phyloP scores from a whole-genome alignment of 2,888 invertebrate genomes.

The Fissipunctia ypsillon region DNA sequence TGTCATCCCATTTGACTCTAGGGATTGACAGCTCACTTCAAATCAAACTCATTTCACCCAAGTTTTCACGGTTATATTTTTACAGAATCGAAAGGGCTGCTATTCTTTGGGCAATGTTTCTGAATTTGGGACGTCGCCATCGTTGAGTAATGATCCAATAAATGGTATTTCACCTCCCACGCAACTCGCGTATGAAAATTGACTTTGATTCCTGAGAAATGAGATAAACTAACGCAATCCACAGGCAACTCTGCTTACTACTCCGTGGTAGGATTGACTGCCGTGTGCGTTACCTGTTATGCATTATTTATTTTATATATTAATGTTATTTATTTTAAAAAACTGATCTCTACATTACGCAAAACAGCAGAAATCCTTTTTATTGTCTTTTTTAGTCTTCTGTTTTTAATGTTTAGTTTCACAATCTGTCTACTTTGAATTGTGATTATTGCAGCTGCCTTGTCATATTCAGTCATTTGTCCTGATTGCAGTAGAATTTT shows the following conservation, averaged over 20 bases:
- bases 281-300: slow-evolving; percentile 9
- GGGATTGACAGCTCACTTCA: not conserved
- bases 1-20: not conserved
- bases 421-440: slow-evolving; percentile 28
- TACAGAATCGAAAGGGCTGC: not conserved
- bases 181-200: not conserved
- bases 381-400: slow-evolving; percentile 7
- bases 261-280: slow-evolving; percentile 14
- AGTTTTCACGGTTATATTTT: not conserved
- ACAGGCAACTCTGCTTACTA: slow-evolving; percentile 32
- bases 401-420: slow-evolving; percentile 11
- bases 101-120: not conserved
- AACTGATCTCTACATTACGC: slow-evolving; percentile 15
- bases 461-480: not conserved
- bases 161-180: not conserved
- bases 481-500: slow-evolving; percentile 21
- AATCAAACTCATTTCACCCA: not conserved
- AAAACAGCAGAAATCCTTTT: slow-evolving; percentile 36
- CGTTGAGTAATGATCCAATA: not conserved
- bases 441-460: slow-evolving; percentile 37
- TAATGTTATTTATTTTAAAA: no score
- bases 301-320: not conserved
- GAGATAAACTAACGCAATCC: not conserved
- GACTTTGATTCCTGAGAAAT: not conserved
- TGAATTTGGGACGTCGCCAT: not conserved